These are phyloP conservation scores for Delichon dasypus DNA, from an alignment of 2,797 vertebrate species.

Conservation along the genomic window DNA sequence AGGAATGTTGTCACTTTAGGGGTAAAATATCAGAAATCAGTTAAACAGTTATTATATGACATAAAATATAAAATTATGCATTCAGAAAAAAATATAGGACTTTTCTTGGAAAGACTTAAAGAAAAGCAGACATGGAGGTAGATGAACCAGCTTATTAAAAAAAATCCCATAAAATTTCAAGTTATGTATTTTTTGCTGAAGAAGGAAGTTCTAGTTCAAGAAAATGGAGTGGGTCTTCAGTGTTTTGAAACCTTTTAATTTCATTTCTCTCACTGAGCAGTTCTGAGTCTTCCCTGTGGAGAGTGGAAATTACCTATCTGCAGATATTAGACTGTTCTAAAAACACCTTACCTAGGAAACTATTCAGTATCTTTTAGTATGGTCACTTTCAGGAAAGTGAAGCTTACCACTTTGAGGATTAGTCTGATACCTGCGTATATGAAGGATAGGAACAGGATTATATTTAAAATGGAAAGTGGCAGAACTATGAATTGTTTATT, in stretches of 20 bases:
- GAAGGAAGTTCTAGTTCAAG: background rate
- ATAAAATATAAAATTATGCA: background rate
- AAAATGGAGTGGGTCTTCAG: background rate
- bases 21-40: background rate
- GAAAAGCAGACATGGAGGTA: background rate
- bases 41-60: background rate
- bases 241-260: background rate
- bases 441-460: background rate
- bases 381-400: background rate
- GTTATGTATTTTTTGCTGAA: background rate
- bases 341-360: background rate
- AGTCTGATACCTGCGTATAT: background rate
- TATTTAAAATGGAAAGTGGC: background rate
- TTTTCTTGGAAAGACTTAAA: background rate
- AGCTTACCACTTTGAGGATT: background rate
- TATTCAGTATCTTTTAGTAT: background rate
- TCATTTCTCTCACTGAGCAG: background rate
- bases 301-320: background rate
- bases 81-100: background rate
- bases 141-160: background rate
- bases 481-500: background rate
- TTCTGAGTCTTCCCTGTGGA: background rate
- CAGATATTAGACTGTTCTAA: background rate
- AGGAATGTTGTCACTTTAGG: background rate
- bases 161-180: background rate